phyloP scores from a whole-genome alignment of 2,113 vertebrate genomes.

The Helogale parvula region DNA sequence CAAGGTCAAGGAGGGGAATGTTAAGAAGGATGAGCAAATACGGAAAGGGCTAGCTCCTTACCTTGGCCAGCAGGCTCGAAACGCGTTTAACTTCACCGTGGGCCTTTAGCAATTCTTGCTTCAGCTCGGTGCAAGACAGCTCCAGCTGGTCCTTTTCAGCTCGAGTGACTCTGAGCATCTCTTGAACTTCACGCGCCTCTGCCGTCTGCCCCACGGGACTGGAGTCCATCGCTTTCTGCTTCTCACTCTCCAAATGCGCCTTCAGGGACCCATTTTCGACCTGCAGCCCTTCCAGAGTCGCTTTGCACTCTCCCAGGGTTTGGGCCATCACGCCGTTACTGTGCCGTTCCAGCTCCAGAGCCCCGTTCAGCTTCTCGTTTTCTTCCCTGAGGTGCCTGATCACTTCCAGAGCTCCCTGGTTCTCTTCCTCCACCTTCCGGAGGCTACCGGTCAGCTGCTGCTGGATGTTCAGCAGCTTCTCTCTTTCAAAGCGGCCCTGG shows the following conservation, averaged over 20 bases:
- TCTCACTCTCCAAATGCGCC: conserved; percentile 91
- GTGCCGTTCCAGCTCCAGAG: conserved; percentile 88
- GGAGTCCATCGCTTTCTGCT: conserved; percentile 89
- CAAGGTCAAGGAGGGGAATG: background rate
- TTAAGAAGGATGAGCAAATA: background rate
- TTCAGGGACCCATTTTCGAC: conserved; percentile 91
- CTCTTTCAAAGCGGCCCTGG: conserved; percentile 94
- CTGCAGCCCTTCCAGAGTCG: conserved; percentile 87
- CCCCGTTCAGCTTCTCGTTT: conserved; percentile 86
- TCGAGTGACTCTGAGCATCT: conserved; percentile 89
- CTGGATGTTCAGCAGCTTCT: conserved; percentile 96
- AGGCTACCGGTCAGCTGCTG: conserved; percentile 96
- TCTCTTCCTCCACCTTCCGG: conserved; percentile 92
- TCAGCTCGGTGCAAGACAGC: conserved; percentile 89
- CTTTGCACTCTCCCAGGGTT: conserved; percentile 87
- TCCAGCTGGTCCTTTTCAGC: conserved; percentile 92
- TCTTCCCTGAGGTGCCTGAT: conserved; percentile 89
- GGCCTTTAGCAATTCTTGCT: conserved; percentile 90
- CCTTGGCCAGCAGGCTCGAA: conserved; percentile 90
- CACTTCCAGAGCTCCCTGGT: conserved; percentile 90
- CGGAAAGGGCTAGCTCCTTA: conserved; percentile 72
- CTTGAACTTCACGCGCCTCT: conserved; percentile 88
- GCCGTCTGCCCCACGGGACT: conserved; percentile 85
- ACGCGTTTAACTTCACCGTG: conserved; percentile 88
- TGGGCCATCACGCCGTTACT: conserved; percentile 76